Evolutionary conservation across 2,888 invertebrate genomes (phyloP), one percentile per base, ranked within the genome.

Genomic region (Sacculina carcini): DNA sequence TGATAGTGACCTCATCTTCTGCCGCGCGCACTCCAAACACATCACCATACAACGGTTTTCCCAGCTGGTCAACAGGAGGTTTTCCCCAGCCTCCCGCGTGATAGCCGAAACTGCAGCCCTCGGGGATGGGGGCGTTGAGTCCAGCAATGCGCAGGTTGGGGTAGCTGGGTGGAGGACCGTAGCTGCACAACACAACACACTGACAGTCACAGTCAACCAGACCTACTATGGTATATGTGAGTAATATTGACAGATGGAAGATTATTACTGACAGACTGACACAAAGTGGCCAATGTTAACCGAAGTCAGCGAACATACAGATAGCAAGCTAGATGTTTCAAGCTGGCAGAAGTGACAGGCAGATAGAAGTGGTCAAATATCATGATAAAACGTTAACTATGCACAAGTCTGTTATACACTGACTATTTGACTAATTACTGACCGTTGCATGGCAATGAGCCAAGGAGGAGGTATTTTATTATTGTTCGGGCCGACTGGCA

Each of bases 71-170:
- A 0, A 98, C 98, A 0, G 98, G 98, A 12, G 98, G 98, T 65
- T 98, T 98, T 54, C 98, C 96, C 96, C 96, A 98, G 26, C 96
- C 96, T 36, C 92, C 98, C 1, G 96, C 94, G 69, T 98, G 96
- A 67, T 98, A 98, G 19, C 98, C 98, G 66, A 98, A 98, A 0
- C 90, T 83, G 62, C 94, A 96, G 2, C 80, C 79, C 55, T 94
- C 96, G 0, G 98, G 98, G 60, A 98, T 98, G 1, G 96, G 92
- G 2, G 94, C 92, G 70, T 96, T 98, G 5, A 98, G 70, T 0
- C 96, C 96, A 0, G 94, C 86, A 62, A 98, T 89, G 69, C 94
- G 96, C 26, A 98, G 70, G 69, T 92, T 94, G 0, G 98, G 96
- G 69, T 98, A 98, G 49, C 92, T 92, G 0, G 98, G 98, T 3